Percentiles rank a stretch among this genome's conserved stretches.
These are phyloP conservation scores for Drosophila fulvimacula DNA, from an alignment of 2,888 invertebrate genomes.

Conservation along the genomic window DNA sequence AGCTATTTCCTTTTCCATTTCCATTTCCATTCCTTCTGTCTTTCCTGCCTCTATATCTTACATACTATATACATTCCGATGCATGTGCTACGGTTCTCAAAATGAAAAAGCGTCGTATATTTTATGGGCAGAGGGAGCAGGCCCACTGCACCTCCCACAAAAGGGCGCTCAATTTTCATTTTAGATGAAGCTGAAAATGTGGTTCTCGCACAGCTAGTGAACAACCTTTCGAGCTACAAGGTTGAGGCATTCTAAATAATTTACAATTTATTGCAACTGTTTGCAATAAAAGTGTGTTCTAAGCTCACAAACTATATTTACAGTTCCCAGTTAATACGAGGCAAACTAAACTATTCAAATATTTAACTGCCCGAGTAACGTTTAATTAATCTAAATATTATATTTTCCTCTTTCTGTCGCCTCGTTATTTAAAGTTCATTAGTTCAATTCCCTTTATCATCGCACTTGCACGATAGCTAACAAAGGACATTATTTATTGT, in stretches of 20 bases:
- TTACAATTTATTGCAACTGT: slow-evolving; percentile 4
- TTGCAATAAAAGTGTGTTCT: background rate
- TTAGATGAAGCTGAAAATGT: slow-evolving; percentile 45
- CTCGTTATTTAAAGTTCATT: background rate
- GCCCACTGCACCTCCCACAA: background rate
- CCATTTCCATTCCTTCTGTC: background rate
- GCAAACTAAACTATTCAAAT: background rate
- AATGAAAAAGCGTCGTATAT: slow-evolving; percentile 6
- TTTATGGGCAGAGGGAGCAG: background rate
- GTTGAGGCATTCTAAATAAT: slow-evolving; percentile 17
- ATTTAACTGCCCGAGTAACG: background rate
- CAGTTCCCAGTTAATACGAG: background rate
- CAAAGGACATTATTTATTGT: slow-evolving; percentile 1
- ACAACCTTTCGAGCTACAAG: slow-evolving; percentile 2
- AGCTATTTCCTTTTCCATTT: slow-evolving; percentile 14
- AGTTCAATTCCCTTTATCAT: background rate
- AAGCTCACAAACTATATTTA: background rate
- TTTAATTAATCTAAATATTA: background rate
- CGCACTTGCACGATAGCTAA: background rate
- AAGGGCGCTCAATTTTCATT: slow-evolving; percentile 42
- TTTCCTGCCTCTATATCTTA: background rate
- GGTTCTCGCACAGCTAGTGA: background rate
- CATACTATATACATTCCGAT: slow-evolving; percentile 14
- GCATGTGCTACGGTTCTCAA: slow-evolving; percentile 43
- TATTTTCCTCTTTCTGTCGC: background rate